Evolutionary conservation across 2,113 vertebrate genomes (phyloP), one percentile per base, ranked within the genome.

Genomic region (Mormoops blainvillei): DNA sequence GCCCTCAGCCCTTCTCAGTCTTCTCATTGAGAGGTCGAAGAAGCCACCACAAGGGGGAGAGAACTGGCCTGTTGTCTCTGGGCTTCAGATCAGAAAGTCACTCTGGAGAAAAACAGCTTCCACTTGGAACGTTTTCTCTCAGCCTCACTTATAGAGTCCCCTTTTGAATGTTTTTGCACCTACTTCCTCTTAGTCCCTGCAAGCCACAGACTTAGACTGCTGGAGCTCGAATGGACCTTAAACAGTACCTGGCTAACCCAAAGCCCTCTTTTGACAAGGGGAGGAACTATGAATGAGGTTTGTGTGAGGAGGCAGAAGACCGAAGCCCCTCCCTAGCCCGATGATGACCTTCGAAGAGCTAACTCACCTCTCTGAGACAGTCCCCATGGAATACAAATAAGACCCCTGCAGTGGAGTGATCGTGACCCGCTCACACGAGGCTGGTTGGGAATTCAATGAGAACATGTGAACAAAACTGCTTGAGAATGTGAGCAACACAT

Each of bases 51-150:
- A 5, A 41, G 20, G 36, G 13, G 2, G 16, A 63, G 22, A 83
- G 36, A 87, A 87, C 15, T 26, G 8, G 84, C 36, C 52, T 18
- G 16, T n/a, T 45, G 1, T 74, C 83, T 77, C 50, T 45, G 3
- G 0, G 4, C 61, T 41, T 45, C 56, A 67, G 41, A 58, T 36
- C 15, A 31, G 61, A 90, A 52, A 12, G 15, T 71, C 73, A 36
- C 36, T 56, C 67, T 36, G 20, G 54, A 91, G 54, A 91, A 80
- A 82, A 43, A 19, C 16, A 63, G 26, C 65, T 20, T 81, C 52
- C 24, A 76, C 71, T 91, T 18, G 1, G 58, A 76, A 68, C 50
- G 11, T 88, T 54, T 92, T 10, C 26, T 81, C 26, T 96, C 77
- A 73, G 65, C 4, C 2, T 80, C 18, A 5, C 48, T 65, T 81